Conservation (phyloP, 2,797 vertebrate species). For the Calcarius lapponicus region DNA sequence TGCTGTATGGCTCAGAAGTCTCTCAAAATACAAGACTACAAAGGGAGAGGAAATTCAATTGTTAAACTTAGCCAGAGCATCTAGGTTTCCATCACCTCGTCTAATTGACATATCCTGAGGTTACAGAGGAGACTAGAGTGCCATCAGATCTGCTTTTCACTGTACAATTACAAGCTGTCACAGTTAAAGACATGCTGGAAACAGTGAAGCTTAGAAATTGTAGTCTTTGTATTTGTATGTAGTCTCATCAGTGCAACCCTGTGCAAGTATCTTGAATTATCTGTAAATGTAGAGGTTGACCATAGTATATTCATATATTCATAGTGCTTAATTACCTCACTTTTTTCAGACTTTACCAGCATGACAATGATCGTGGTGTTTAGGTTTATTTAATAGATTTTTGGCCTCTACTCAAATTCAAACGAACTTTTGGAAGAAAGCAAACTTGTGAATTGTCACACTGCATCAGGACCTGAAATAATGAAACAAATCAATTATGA, state of each 20-base stretch:
- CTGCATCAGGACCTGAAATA: not conserved
- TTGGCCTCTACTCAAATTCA: not conserved
- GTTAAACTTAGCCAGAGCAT: not conserved
- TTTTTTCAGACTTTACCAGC: not conserved
- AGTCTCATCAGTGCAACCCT: not conserved
- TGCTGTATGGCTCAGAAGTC: not conserved
- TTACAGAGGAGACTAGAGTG: not conserved
- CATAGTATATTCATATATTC: not conserved
- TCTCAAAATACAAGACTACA: not conserved
- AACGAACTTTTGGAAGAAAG: not conserved
- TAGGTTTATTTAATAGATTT: not conserved
- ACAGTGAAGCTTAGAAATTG: not conserved
- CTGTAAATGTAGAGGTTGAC: not conserved
- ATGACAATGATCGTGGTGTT: fast-evolving
- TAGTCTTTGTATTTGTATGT: not conserved
- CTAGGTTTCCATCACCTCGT: not conserved
- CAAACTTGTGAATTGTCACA: fast-evolving
- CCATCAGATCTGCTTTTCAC: not conserved
- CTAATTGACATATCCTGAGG: not conserved
- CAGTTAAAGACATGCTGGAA: not conserved
- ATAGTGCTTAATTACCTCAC: not conserved
- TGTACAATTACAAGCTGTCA: not conserved
- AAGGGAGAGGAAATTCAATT: not conserved
- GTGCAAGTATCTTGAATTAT: not conserved
- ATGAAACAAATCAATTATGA: not conserved